Percentiles rank a stretch among this genome's conserved stretches.
Conservation (phyloP, 2,797 vertebrate genomes). For the Sebastes kiyomatsui region DNA sequence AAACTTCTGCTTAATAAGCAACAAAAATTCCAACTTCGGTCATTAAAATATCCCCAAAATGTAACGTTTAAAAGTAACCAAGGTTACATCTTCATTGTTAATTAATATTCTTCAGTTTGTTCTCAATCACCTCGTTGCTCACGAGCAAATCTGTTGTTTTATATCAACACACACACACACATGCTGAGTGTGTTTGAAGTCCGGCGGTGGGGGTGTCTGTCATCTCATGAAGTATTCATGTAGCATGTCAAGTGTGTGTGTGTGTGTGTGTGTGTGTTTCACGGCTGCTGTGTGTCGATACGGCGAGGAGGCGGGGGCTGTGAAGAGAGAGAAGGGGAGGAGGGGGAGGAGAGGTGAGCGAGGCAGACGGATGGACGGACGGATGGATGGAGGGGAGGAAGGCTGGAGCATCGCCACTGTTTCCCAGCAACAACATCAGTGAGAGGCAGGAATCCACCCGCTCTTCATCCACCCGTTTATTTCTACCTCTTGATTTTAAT, state of each 20-base stretch:
- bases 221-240: slow-evolving; percentile 81
- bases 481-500: slow-evolving; percentile 46
- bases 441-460: slow-evolving; percentile 55
- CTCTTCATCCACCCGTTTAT: slow-evolving; percentile 31
- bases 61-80: neutral
- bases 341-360: slow-evolving; percentile 41
- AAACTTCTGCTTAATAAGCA: neutral
- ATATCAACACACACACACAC: neutral
- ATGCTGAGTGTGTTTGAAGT: slow-evolving; percentile 70
- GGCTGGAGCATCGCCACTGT: slow-evolving; percentile 73
- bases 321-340: slow-evolving; percentile 13
- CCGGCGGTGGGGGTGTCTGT: slow-evolving; percentile 59
- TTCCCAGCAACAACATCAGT: slow-evolving; percentile 77
- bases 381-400: neutral
- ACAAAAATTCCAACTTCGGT: neutral
- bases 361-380: slow-evolving; percentile 22
- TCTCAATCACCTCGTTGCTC: neutral
- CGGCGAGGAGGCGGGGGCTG: slow-evolving; percentile 55
- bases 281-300: slow-evolving; percentile 64
- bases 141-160: neutral
- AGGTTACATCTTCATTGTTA: neutral
- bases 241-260: slow-evolving; percentile 40
- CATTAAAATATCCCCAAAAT: neutral
- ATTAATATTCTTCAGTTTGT: neutral
- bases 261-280: slow-evolving; percentile 24